Evolutionary conservation across 2,113 vertebrate genomes (phyloP).

Genomic region (Ailuropoda melanoleuca): DNA sequence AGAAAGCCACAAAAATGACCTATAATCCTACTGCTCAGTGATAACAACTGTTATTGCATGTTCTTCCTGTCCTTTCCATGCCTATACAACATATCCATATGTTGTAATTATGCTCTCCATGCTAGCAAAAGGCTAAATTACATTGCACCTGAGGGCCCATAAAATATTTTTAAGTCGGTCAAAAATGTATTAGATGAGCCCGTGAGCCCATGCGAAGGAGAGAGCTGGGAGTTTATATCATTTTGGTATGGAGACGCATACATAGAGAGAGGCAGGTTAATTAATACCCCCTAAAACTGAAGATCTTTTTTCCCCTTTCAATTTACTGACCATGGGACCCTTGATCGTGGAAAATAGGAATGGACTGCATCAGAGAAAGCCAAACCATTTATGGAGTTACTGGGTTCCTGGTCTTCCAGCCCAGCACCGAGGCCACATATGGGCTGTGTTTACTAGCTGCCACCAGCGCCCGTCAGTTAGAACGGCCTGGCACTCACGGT

Average conservation of each 20-base stretch:
- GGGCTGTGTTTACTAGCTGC: neutral
- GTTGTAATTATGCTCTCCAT: neutral
- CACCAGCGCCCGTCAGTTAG: constrained; percentile 64
- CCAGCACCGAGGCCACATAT: neutral
- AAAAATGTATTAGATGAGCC: neutral
- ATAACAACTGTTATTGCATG: neutral
- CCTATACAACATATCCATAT: neutral
- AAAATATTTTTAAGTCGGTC: neutral
- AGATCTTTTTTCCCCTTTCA: neutral
- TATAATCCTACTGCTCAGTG: neutral
- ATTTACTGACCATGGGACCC: neutral
- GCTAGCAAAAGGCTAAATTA: neutral
- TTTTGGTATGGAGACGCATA: neutral
- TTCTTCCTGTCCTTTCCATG: neutral
- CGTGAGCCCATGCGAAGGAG: neutral
- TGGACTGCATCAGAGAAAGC: neutral
- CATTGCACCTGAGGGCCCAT: neutral
- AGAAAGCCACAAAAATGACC: neutral
- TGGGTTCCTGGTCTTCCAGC: neutral
- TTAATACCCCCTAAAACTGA: neutral
- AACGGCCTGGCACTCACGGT: constrained; percentile 40
- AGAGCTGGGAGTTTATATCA: neutral
- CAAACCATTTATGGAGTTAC: constrained; percentile 18
- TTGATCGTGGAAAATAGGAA: neutral
- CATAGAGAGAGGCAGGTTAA: neutral